phyloP scores from a whole-genome alignment of 1,140 invertebrate genomes.

The Cepaea nemoralis region DNA sequence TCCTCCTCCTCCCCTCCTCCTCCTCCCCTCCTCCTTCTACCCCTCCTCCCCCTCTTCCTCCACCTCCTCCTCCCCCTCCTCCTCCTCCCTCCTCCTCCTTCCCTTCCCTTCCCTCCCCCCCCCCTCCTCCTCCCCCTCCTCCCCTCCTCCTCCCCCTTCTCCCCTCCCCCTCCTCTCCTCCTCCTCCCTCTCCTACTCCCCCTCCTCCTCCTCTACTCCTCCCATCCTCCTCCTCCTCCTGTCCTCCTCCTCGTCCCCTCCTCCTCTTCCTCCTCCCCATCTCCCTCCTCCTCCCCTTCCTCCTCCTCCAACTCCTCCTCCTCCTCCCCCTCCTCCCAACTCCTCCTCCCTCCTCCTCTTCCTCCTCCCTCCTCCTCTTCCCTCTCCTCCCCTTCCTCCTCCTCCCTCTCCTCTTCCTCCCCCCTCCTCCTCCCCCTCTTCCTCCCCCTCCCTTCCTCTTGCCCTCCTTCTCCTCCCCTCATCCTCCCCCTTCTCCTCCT shows the following conservation, averaged over 20 bases:
- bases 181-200: constrained; percentile 19
- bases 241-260: neutral
- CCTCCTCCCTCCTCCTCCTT: constrained; percentile 10
- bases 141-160: neutral
- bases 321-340: too few relatives aligned
- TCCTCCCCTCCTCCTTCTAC: too few relatives aligned
- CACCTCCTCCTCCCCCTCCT: constrained; percentile 2
- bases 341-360: too few relatives aligned
- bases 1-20: too few relatives aligned
- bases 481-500: too few relatives aligned
- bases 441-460: neutral
- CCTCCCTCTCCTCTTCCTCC: neutral
- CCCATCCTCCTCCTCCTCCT: constrained; percentile 18
- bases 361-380: neutral
- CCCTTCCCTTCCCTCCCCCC: neutral
- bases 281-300: neutral
- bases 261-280: neutral
- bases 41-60: too few relatives aligned
- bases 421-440: neutral
- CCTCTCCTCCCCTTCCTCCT: neutral
- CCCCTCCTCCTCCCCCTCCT: neutral
- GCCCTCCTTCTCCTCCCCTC: too few relatives aligned
- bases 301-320: too few relatives aligned
- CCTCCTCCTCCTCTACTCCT: constrained; percentile 23
- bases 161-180: constrained; percentile 17